A percentile compares a stretch with the other conserved stretches of the same genome.
Evolutionary conservation across 2,888 invertebrate species (phyloP).

Genomic region (Xanthorhoe designata): DNA sequence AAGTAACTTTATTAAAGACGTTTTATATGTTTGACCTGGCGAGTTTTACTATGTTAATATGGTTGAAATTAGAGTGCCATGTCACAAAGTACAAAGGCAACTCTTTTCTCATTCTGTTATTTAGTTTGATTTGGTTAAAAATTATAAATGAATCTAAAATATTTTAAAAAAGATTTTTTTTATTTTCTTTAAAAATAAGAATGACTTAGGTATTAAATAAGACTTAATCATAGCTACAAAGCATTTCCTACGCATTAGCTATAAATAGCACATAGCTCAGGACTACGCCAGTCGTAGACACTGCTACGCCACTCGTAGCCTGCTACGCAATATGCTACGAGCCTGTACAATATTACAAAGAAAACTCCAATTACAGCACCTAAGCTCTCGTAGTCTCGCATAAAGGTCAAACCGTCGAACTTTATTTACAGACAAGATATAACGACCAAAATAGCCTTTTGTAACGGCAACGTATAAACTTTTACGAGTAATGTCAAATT

Average conservation of each 20-base stretch:
- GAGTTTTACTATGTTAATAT: neutral
- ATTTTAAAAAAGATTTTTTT: no score
- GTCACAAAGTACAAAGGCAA: no score
- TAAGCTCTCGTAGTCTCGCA: neutral
- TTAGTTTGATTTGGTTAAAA: no score
- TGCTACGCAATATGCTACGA: slow-evolving; percentile 22
- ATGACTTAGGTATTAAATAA: no score
- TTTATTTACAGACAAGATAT: slow-evolving; percentile 29
- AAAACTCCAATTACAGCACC: slow-evolving; percentile 1
- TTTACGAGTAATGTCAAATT: slow-evolving; percentile 41
- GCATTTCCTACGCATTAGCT: no score
- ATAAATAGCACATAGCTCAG: slow-evolving; percentile 4
- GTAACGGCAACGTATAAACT: slow-evolving; percentile 41
- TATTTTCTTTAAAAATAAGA: no score
- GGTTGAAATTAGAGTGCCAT: no score
- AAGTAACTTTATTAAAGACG: slow-evolving; percentile 8
- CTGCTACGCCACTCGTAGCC: neutral
- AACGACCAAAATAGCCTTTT: slow-evolving; percentile 38
- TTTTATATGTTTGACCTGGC: slow-evolving; percentile 3
- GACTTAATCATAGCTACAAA: no score
- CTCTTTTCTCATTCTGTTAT: no score
- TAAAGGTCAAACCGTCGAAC: slow-evolving; percentile 35
- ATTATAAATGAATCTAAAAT: no score
- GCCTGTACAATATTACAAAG: neutral
- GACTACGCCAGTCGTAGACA: slow-evolving; percentile 16